Percentiles rank a stretch among this genome's conserved stretches.
Conservation (phyloP, 2,888 invertebrate genomes). For the Abscondita cerata region DNA sequence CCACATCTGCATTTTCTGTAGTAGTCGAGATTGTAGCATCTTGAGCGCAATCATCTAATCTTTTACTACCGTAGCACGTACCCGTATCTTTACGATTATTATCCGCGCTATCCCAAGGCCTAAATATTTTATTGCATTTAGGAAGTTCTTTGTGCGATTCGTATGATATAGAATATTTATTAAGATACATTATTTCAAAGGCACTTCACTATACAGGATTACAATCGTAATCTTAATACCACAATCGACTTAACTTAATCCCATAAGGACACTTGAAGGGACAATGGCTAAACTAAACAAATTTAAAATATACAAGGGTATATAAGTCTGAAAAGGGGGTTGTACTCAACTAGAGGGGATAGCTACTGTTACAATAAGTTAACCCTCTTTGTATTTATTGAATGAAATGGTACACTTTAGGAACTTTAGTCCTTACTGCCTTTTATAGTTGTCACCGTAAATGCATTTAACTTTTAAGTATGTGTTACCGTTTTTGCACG, state of each 20-base stretch:
- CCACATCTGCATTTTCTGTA: conserved; percentile 50
- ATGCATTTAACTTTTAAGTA: conserved; percentile 20
- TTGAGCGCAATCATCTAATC: conserved; percentile 55
- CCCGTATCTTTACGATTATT: conserved; percentile 5
- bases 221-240: conserved; percentile 22
- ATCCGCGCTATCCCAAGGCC: conserved; percentile 44
- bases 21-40: conserved; percentile 67
- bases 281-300: conserved; percentile 53
- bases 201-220: conserved; percentile 29
- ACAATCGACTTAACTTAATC: conserved; percentile 32
- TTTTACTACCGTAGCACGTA: conserved; percentile 38
- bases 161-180: conserved; percentile 17
- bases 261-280: conserved; percentile 46
- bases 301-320: conserved; percentile 53
- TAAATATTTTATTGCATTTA: conserved; percentile 42
- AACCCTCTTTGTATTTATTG: conserved; percentile 56
- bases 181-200: conserved; percentile 30
- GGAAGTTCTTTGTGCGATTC: conserved; percentile 15
- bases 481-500: conserved; percentile 56
- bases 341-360: conserved; percentile 55
- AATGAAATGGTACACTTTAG: conserved; percentile 55
- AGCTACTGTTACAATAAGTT: conserved; percentile 55
- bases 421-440: conserved; percentile 51
- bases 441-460: conserved; percentile 35
- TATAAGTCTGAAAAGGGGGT: conserved; percentile 53